These are phyloP conservation scores for Tetropium fuscum DNA, from an alignment of 2,888 invertebrate species.

Conservation along the genomic window DNA sequence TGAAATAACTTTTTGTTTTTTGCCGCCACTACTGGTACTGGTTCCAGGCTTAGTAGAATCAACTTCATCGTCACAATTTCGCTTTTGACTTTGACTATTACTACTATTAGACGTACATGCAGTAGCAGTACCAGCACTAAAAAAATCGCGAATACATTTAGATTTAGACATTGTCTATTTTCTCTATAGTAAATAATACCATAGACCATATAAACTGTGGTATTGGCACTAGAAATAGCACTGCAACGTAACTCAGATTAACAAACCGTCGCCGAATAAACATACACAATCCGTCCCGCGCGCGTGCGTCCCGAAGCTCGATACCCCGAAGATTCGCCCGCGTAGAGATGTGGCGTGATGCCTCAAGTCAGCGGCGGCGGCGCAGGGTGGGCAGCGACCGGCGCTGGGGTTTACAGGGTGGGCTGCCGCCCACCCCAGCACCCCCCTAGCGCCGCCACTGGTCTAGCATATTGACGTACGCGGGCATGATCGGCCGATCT, in stretches of 20 bases:
- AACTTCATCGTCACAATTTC: background rate
- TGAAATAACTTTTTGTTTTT: too few relatives aligned
- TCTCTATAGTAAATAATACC: background rate
- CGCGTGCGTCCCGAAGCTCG: background rate
- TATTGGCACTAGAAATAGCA: background rate
- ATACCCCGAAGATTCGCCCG: too few relatives aligned
- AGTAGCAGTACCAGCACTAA: background rate
- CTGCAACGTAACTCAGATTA: slow-evolving; percentile 1
- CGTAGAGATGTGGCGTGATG: background rate
- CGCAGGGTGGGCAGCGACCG: background rate
- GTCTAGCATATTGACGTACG: too few relatives aligned
- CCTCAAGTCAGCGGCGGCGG: background rate
- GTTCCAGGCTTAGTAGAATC: too few relatives aligned
- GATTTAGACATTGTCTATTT: background rate
- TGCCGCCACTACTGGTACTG: too few relatives aligned
- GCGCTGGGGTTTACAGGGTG: background rate
- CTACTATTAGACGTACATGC: background rate
- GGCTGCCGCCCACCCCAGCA: too few relatives aligned
- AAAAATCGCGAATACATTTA: background rate
- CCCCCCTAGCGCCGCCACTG: too few relatives aligned
- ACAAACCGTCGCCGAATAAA: background rate
- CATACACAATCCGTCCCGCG: background rate
- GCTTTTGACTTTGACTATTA: background rate
- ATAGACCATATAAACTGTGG: background rate
- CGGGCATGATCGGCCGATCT: too few relatives aligned